These are phyloP conservation scores for Myotis lucifugus DNA, from an alignment of 2,113 vertebrate genomes.

Conservation along the genomic window DNA sequence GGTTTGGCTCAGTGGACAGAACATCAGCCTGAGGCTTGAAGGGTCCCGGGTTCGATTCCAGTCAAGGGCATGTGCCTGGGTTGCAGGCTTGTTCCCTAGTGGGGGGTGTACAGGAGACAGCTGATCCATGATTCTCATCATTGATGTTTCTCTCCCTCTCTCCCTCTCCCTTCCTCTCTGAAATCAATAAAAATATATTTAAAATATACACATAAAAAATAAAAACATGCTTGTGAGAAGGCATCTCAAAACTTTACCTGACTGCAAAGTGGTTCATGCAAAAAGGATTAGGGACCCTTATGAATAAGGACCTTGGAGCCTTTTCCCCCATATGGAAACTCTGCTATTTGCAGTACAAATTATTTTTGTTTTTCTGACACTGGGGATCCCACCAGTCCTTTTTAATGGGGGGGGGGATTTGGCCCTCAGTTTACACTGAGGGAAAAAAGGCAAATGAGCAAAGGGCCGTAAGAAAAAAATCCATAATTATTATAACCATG, in stretches of 20 bases:
- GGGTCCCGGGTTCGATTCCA: too few species aligned
- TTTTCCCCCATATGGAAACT: not conserved
- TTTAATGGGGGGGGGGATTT: conserved; percentile 72
- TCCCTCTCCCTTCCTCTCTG: too few species aligned
- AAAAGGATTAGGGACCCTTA: not conserved
- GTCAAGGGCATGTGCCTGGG: too few species aligned
- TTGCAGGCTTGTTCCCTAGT: too few species aligned
- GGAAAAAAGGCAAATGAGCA: conserved; percentile 64
- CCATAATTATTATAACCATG: conserved; percentile 79
- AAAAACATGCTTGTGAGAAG: not conserved
- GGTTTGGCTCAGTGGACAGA: too few species aligned
- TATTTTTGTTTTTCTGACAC: conserved; percentile 66
- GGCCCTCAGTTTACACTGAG: conserved; percentile 79
- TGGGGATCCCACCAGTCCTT: conserved; percentile 69
- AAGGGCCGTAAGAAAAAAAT: conserved; percentile 27
- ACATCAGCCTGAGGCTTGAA: too few species aligned
- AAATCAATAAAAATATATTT: too few species aligned
- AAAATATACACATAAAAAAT: not conserved
- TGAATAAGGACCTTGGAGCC: not conserved
- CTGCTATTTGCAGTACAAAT: conserved; percentile 62
- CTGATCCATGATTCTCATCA: too few species aligned
- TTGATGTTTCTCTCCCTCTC: too few species aligned
- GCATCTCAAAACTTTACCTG: not conserved
- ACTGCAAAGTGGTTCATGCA: not conserved
- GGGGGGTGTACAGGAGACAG: too few species aligned